Evolutionary conservation across 2,888 invertebrate genomes (phyloP).

Genomic region (Melangyna quadrimaculata): DNA sequence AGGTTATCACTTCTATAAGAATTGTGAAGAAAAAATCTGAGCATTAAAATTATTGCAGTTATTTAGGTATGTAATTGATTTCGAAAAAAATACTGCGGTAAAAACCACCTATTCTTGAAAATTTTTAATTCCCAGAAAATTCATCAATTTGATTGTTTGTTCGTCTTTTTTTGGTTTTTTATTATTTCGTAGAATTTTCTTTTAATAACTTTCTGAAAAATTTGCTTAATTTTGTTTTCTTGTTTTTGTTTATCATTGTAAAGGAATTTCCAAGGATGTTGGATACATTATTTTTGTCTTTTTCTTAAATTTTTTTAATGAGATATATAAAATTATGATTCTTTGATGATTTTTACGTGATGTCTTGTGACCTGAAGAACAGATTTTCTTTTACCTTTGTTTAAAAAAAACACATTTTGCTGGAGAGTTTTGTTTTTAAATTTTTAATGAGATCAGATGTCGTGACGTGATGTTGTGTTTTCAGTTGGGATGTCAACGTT

Average conservation of each 20-base stretch:
- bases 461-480: neutral
- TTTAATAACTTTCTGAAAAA: neutral
- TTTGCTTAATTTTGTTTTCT: neutral
- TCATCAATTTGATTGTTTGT: neutral
- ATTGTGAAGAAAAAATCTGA: neutral
- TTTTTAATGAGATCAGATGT: constrained; percentile 17
- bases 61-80: neutral
- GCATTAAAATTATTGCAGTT: neutral
- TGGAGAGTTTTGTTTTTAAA: neutral
- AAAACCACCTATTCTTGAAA: neutral
- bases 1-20: neutral
- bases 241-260: neutral
- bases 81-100: neutral
- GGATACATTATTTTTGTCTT: neutral
- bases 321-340: neutral
- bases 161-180: neutral
- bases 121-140: neutral
- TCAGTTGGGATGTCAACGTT: neutral
- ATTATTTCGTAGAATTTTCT: neutral
- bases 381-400: neutral
- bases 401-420: neutral
- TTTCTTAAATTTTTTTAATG: neutral
- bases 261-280: neutral
- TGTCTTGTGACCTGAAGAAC: constrained; percentile 3
- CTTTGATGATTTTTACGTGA: neutral